A percentile compares a stretch with the other conserved stretches of the same genome.
Conservation (phyloP, 2,113 vertebrate genomes). For the Scomber scombrus region DNA sequence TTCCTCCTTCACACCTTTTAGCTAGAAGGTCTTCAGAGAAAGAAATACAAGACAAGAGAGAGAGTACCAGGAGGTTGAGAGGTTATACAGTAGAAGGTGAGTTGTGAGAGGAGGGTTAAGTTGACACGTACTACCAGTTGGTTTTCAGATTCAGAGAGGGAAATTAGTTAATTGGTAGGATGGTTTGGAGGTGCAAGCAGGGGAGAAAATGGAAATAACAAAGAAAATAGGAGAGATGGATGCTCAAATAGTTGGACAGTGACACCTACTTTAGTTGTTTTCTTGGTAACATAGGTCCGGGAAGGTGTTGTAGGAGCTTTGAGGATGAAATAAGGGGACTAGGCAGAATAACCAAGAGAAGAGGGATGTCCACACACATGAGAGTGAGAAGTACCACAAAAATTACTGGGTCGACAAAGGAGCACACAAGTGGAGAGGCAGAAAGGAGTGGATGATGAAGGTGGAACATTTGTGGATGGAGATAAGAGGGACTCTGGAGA, state of each 20-base stretch:
- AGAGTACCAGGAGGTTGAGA: conserved; percentile 50
- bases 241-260: neutral
- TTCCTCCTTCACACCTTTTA: conserved; percentile 81
- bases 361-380: neutral
- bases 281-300: neutral
- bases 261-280: conserved; percentile 24
- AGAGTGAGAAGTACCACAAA: neutral
- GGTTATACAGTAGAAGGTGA: conserved; percentile 33
- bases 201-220: neutral
- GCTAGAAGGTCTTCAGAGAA: conserved; percentile 65
- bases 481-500: conserved; percentile 23
- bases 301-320: conserved; percentile 2
- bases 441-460: conserved; percentile 20
- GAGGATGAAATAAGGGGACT: neutral
- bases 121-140: conserved; percentile 28
- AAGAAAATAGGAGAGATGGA: neutral
- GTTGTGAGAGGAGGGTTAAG: conserved; percentile 16
- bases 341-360: neutral
- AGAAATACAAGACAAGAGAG: conserved; percentile 25
- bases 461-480: conserved; percentile 19
- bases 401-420: conserved; percentile 32
- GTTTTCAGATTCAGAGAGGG: conserved; percentile 45
- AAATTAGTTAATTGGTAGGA: neutral
- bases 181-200: neutral
- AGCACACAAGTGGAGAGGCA: conserved; percentile 9